Evolutionary conservation across 1,140 invertebrate species (phyloP), one percentile per base, ranked within the genome.

Genomic region (Aphaenogaster ashmeadi): DNA sequence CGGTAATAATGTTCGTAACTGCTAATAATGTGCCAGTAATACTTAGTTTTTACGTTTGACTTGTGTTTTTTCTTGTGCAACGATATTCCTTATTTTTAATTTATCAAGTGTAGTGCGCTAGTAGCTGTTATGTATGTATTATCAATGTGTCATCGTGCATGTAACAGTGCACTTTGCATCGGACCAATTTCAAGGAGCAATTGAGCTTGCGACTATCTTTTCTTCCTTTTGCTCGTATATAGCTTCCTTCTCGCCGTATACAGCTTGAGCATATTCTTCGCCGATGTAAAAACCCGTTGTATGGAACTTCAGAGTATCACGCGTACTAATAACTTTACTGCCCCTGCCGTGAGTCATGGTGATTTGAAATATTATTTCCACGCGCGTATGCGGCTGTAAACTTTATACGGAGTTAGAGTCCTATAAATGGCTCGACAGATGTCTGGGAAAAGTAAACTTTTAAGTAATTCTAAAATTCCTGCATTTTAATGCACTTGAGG

Each of bases 171-270:
- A 85, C 72, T 72, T 58, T 64, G 33, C 80, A 66, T 86, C 87
- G 87, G 87, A 89, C 88, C 88, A 89, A 89, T 77, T 89, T 78
- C 47, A 52, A 33, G 21, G 44, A 78, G 69, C 78, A 87, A 78
- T 69, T 66, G 38, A 72, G 15, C 62, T 84, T 84, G 84, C 52
- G 62, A 87, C 41, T 87, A 62, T 77, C 7, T 87, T 90, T 87
- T 50, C 8, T 62, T 52, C 60, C 79, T 79, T 58, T 62, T n/a
- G 11, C 64, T 72, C 41, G 9, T 47, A 50, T 27, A 27, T 27
- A 27, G 27, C 27, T 56, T 64, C 27, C 78, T 18, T 64, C 27
- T 41, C 11, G 7, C n/a, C 33, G 41, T 38, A 21, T 60, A 21
- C 13, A 9, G 18, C 21, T 47, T 36, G 18, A 60, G 41, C 27